A percentile compares a stretch with the other conserved stretches of the same genome.
phyloP scores from a whole-genome alignment of 2,797 vertebrate genomes.

The Melanotaenia nigrans region DNA sequence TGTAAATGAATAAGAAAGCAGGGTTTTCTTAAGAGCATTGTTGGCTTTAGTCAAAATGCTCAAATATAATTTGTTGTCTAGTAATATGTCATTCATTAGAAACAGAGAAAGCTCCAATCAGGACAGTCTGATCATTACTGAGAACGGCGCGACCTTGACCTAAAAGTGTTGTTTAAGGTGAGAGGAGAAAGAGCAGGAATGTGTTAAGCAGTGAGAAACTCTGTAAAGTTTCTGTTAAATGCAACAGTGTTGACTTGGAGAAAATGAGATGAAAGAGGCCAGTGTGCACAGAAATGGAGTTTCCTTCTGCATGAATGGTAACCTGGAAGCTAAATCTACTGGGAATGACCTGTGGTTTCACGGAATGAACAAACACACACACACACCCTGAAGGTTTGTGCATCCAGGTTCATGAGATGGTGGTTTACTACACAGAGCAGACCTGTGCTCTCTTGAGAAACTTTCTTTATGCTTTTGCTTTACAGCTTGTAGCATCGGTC shows the following conservation, averaged over 20 bases:
- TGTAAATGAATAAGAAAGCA: no score
- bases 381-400: constrained; percentile 20
- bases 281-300: constrained; percentile 28
- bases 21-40: no score
- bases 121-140: not conserved
- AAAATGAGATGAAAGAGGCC: constrained; percentile 29
- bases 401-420: constrained; percentile 27
- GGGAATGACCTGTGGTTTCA: constrained; percentile 32
- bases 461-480: not conserved
- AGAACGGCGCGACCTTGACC: no score
- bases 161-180: not conserved
- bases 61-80: no score
- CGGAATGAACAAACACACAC: constrained; percentile 31
- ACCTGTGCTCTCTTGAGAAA: constrained; percentile 26
- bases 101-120: no score
- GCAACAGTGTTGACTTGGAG: not conserved
- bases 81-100: no score
- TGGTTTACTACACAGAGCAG: constrained; percentile 25
- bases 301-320: constrained; percentile 53
- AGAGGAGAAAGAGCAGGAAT: constrained; percentile 2
- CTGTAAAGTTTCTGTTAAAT: constrained; percentile 23
- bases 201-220: constrained; percentile 5
- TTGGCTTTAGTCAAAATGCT: no score
- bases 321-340: constrained; percentile 52
- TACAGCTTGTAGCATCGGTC: constrained; percentile 13